phyloP scores from a whole-genome alignment of 1,140 invertebrate genomes.

The Hycleus cichorii region DNA sequence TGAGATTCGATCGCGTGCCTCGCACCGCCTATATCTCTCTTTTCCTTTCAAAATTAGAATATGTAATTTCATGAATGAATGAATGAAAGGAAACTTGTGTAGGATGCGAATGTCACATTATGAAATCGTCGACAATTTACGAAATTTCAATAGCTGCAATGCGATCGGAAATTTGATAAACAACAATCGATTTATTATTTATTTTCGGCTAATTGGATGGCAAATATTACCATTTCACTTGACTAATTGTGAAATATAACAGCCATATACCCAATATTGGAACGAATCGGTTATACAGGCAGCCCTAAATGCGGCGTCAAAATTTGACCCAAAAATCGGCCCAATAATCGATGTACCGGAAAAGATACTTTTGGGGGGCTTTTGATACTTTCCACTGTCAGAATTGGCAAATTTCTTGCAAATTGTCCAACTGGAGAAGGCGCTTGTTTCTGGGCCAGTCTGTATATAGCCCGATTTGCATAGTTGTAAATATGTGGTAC shows the following conservation, averaged over 20 bases:
- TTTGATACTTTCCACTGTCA: too few relatives aligned
- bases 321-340: too few relatives aligned
- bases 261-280: constrained; percentile 2
- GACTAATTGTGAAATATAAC: constrained; percentile 15
- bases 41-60: constrained; percentile 12
- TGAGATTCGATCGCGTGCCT: constrained; percentile 22
- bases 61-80: constrained; percentile 21
- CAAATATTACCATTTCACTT: neutral
- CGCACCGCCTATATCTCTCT: constrained; percentile 1
- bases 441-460: neutral
- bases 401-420: too few relatives aligned
- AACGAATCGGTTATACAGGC: neutral
- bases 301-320: too few relatives aligned
- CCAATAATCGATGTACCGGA: too few relatives aligned
- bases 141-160: too few relatives aligned
- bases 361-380: too few relatives aligned
- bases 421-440: too few relatives aligned
- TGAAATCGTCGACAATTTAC: neutral
- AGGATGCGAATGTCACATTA: constrained; percentile 8
- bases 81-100: constrained; percentile 1
- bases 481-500: constrained; percentile 24
- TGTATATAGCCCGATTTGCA: constrained; percentile 18
- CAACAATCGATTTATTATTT: too few relatives aligned
- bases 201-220: constrained; percentile 6
- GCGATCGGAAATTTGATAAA: too few relatives aligned